Conservation (phyloP, 2,113 vertebrate genomes). For the Aldabrachelys gigantea region DNA sequence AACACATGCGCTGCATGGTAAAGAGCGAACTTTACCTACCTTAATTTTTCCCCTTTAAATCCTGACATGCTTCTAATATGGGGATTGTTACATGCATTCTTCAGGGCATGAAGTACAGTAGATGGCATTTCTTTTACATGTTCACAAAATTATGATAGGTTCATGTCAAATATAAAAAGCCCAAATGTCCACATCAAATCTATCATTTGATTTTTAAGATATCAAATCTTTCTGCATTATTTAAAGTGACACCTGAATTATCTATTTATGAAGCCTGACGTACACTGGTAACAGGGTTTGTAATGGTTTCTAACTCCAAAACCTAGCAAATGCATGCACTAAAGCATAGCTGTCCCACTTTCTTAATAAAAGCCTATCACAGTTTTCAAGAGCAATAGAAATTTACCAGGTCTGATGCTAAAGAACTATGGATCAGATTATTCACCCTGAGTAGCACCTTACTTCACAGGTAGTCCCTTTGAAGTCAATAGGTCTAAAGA, state of each 20-base stretch:
- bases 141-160: neutral
- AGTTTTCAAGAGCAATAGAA: neutral
- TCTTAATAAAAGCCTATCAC: neutral
- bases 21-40: neutral
- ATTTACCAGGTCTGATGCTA: neutral
- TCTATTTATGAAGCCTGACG: neutral
- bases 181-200: neutral
- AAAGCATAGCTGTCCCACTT: neutral
- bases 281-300: neutral
- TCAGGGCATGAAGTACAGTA: neutral
- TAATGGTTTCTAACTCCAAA: neutral
- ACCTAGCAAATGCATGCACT: neutral
- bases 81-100: neutral
- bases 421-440: neutral
- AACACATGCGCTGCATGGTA: accelerated
- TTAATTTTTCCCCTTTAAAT: neutral
- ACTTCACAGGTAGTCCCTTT: neutral
- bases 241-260: neutral
- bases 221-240: no score
- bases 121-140: neutral
- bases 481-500: neutral
- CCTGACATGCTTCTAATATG: neutral
- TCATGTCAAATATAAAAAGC: neutral
- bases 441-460: neutral
- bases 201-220: neutral